These are phyloP conservation scores for Dysidea cf. avara DNA, from an alignment of 37 sponge, comb jelly and placozoan genomes.

Conservation along the genomic window DNA sequence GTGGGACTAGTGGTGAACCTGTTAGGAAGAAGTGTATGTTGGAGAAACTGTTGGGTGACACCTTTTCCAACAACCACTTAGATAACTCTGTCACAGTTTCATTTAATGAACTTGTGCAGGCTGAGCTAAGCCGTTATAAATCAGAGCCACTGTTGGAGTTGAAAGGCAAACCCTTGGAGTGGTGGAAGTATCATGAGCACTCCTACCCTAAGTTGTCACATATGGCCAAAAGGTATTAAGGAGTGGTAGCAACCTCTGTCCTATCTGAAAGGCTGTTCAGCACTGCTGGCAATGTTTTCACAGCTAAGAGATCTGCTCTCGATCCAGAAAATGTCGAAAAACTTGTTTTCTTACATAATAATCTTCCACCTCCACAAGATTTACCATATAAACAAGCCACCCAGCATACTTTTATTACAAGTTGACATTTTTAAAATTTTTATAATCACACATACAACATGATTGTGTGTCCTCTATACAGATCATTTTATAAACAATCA, in stretches of 20 bases:
- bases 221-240: constrained; percentile 5
- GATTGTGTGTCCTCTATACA: too few relatives aligned
- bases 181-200: background rate
- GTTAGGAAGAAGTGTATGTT: background rate
- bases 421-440: too few relatives aligned
- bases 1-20: too few relatives aligned
- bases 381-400: too few relatives aligned
- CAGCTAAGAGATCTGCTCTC: constrained; percentile 9
- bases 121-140: too few relatives aligned
- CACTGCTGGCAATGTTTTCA: constrained; percentile 8
- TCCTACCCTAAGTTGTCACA: constrained; percentile 3
- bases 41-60: background rate
- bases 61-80: too few relatives aligned
- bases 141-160: background rate
- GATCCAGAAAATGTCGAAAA: constrained; percentile 19
- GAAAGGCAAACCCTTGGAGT: background rate
- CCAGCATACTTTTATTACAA: too few relatives aligned
- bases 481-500: too few relatives aligned
- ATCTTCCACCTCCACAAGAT: too few relatives aligned
- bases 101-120: background rate
- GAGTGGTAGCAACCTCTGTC: constrained; percentile 32
- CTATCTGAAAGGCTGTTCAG: constrained; percentile 31
- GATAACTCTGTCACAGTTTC: too few relatives aligned
- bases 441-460: too few relatives aligned
- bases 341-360: constrained; percentile 31